These are phyloP conservation scores for Apostichopus japonicus DNA, from an alignment of 35 echinoderm and acorn worm species.

Conservation along the genomic window DNA sequence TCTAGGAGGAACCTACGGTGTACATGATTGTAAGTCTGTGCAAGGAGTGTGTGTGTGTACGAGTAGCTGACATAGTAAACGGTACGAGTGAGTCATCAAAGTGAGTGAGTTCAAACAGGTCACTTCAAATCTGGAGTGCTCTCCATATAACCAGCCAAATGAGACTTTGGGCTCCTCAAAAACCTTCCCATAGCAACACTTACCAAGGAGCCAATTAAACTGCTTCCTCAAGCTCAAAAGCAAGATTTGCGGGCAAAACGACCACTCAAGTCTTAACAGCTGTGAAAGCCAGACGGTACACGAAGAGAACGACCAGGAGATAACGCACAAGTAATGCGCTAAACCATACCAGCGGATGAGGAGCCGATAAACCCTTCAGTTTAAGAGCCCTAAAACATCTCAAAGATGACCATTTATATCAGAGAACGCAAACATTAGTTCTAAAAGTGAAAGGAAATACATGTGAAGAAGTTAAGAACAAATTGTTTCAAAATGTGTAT, in stretches of 20 bases:
- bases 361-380: neutral
- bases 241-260: neutral
- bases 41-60: no score
- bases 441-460: neutral
- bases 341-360: neutral
- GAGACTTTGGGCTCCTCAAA: neutral
- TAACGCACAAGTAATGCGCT: neutral
- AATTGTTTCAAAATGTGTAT: neutral
- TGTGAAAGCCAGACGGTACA: neutral
- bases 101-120: neutral
- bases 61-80: no score
- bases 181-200: neutral
- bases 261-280: neutral
- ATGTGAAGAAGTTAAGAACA: neutral
- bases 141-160: neutral
- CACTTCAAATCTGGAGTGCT: neutral
- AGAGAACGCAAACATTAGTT: neutral
- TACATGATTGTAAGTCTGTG: no score
- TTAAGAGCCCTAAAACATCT: neutral
- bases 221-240: neutral
- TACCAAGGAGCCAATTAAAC: neutral
- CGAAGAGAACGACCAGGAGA: no score
- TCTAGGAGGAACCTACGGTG: no score
- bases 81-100: neutral
- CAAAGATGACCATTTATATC: neutral